Conservation (phyloP, 2,113 vertebrate species). For the Hypanus sabinus region DNA sequence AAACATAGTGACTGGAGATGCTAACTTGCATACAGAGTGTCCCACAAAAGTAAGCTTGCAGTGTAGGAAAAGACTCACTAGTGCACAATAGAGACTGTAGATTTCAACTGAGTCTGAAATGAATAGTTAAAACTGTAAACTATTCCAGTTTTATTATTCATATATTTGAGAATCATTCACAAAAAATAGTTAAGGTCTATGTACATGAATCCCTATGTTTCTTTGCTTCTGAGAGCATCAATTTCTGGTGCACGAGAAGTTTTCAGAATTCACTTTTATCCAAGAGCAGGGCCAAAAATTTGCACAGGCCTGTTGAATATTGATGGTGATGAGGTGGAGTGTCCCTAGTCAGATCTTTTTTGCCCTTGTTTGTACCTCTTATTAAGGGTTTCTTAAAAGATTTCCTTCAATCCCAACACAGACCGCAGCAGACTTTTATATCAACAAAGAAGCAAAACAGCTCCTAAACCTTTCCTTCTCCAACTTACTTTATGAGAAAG, state of each 20-base stretch:
- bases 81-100: not conserved
- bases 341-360: not conserved
- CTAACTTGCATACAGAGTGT: too few species aligned
- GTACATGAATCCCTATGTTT: not conserved
- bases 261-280: not conserved
- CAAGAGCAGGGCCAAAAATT: not conserved
- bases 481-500: too few species aligned
- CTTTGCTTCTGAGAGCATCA: not conserved
- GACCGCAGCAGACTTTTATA: too few species aligned
- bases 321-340: not conserved
- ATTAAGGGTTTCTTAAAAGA: not conserved
- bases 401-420: not conserved
- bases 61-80: not conserved
- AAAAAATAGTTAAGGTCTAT: not conserved
- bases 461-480: too few species aligned
- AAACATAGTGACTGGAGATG: too few species aligned
- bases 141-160: not conserved
- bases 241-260: not conserved
- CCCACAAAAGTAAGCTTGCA: too few species aligned
- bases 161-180: not conserved
- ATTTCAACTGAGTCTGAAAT: too few species aligned
- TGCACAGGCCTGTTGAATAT: not conserved
- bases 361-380: not conserved
- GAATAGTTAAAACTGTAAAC: too few species aligned
- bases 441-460: too few species aligned